Evolutionary conservation across 2,797 vertebrate species (phyloP), one percentile per base, ranked within the genome.

Genomic region (Buphagus erythrorhynchus): DNA sequence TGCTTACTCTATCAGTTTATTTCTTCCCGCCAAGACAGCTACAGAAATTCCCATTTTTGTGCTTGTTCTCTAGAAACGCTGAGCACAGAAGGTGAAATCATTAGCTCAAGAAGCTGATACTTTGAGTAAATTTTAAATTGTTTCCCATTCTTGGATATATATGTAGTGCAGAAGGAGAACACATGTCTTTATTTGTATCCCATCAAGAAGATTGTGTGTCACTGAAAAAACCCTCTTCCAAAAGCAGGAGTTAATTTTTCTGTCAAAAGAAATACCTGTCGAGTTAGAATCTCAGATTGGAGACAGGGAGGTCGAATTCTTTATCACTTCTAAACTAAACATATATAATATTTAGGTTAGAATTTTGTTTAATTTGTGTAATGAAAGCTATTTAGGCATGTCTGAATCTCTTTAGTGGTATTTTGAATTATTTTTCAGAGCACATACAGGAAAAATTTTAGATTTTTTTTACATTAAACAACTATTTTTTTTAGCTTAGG

Each of bases 401-500:
- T 42, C 58, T 72, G 17, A 75, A 75, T 75, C 31, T 74, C 29
- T 3, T 2, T 42, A 18, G 18, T 65, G 38, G 28, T 68, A 24
- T n/a, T 75, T 81, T 38, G 40, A 45, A 69, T 59, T 59, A 19
- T 31, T 80, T 91, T 92, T 76, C 15, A 43, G 40, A 66, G 29
- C 3, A 48, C 2, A 5, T 57, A 33, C 2, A 62, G 51, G 21
- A 48, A 74, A 89, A 78, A 24, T 1, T 2, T 36, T 43, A 9
- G 43, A 3, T 12, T 12, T 36, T 57, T 36, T 88, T 58, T 48
- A 36, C 8, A 3, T 42, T 54, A 17, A 52, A 0, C 1, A 0
- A 9, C 24, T 22, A 9, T 16, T 14, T 38, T 66, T 33, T 61
- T 71, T 38, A 10, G 38, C 22, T 67, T 16, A 16, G 33, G 5